Evolutionary conservation across 2,797 vertebrate species (phyloP).

Genomic region (Leptoclinus maculatus): DNA sequence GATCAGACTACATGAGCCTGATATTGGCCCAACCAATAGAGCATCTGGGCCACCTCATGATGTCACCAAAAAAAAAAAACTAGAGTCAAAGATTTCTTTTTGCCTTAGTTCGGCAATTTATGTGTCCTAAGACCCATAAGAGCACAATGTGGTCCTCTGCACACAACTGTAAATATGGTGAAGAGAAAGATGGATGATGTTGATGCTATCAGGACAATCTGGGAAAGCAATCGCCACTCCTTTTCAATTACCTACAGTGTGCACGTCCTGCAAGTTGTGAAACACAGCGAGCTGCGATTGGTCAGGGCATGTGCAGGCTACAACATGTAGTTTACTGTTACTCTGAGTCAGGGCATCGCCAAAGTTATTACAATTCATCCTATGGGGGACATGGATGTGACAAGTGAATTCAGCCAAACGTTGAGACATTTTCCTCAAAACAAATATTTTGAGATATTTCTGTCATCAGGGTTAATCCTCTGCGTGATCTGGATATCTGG

Average conservation of each 20-base stretch:
- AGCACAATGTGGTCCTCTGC: background rate
- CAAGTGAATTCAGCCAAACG: background rate
- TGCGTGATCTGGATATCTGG: background rate
- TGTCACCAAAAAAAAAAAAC: background rate
- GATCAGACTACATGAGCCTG: background rate
- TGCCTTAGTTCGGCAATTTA: background rate
- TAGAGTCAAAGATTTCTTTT: background rate
- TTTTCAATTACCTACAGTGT: background rate
- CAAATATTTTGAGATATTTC: background rate
- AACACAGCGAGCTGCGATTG: background rate
- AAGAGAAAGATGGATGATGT: background rate
- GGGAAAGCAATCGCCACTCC: background rate
- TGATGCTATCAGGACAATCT: background rate
- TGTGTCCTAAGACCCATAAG: background rate
- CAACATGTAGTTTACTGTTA: background rate
- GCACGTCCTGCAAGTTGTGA: background rate
- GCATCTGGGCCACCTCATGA: background rate
- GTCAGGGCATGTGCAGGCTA: background rate
- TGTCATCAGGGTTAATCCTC: background rate
- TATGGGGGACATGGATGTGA: background rate
- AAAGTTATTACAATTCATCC: background rate
- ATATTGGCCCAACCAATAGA: background rate
- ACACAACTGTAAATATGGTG: background rate
- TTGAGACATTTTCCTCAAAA: background rate
- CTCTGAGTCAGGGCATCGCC: background rate